Evolutionary conservation across 2,113 vertebrate species (phyloP).

Genomic region (Lethenteron camtschaticum): DNA sequence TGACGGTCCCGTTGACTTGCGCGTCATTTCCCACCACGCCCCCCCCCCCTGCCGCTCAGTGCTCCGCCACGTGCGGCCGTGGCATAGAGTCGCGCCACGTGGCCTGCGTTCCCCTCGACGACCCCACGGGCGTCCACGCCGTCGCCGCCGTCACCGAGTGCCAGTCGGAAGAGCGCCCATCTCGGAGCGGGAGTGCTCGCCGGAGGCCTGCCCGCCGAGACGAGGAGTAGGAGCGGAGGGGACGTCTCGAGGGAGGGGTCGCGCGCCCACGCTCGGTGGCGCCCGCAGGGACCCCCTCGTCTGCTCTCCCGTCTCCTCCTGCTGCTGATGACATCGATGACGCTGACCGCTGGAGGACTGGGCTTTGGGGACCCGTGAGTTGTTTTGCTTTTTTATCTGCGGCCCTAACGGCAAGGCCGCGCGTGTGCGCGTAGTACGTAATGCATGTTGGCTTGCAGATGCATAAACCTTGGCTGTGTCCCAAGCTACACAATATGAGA

Average conservation of each 20-base stretch:
- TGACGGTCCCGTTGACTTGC: too few species aligned
- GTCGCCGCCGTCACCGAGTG: slow-evolving; percentile 38
- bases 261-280: background rate
- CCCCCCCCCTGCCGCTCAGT: background rate
- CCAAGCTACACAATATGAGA: slow-evolving; percentile 4
- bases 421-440: background rate
- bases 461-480: background rate
- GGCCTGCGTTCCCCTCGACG: slow-evolving; percentile 58
- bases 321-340: background rate
- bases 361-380: slow-evolving; percentile 92
- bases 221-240: background rate
- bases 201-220: background rate
- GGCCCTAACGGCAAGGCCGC: background rate
- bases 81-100: slow-evolving; percentile 44
- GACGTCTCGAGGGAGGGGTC: background rate
- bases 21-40: too few species aligned
- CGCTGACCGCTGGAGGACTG: slow-evolving; percentile 75
- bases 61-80: background rate
- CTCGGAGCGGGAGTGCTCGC: slow-evolving; percentile 57
- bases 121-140: slow-evolving; percentile 39
- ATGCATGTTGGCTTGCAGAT: background rate
- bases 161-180: slow-evolving; percentile 48
- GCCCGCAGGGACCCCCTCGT: background rate
- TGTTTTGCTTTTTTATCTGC: background rate
- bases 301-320: background rate